Evolutionary conservation across 2,888 invertebrate genomes (phyloP), one percentile per base, ranked within the genome.

Genomic region (Tetanocera ferruginea): DNA sequence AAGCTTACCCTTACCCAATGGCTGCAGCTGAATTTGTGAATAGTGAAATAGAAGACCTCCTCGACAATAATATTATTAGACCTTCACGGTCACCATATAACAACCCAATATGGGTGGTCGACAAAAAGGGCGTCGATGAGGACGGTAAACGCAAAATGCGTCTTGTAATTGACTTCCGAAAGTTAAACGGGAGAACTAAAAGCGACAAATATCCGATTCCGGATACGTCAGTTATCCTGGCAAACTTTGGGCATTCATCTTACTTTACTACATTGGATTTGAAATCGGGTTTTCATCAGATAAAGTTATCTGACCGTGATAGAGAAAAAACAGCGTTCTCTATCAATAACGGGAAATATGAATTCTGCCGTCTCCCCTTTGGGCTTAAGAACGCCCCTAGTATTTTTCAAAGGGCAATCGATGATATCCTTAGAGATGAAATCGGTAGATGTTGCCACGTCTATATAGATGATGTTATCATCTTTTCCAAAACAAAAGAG

Each of bases 351-450:
- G n/a, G n/a, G 14, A 79, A 77, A 76, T 78, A 79, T 62, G 78
- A 79, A 34, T 25, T 80, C 43, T 80, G 73, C 34, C 5, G 77
- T 17, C 55, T 80, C 5, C 66, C 77, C 25, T 43, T 34, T 57
- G 52, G 52, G 6, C 52, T 5, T 3, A 78, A 80, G 28, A 81
- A 76, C 14, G 76, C 70, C 14, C 73, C 77, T n/a, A 70, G 73
- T 23, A 79, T 76, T 25, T 78, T 79, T 76, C 79, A 79, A 57
- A 49, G 80, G 17, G 73, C 78, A 34, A 76, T 76, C n/a, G 78
- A 80, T 52, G 78, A 76, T 51, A 62, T 80, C 6, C 25, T 79
- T 6, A 60, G 78, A 25, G 60, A 76, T 5, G 43, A 76, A 51
- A 79, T 79, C n/a, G 78, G 76, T 37, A 78, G 74, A 69, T 72